These are phyloP conservation scores for Nothocercus nigrocapillus DNA, from an alignment of 2,113 vertebrate species.

Conservation along the genomic window DNA sequence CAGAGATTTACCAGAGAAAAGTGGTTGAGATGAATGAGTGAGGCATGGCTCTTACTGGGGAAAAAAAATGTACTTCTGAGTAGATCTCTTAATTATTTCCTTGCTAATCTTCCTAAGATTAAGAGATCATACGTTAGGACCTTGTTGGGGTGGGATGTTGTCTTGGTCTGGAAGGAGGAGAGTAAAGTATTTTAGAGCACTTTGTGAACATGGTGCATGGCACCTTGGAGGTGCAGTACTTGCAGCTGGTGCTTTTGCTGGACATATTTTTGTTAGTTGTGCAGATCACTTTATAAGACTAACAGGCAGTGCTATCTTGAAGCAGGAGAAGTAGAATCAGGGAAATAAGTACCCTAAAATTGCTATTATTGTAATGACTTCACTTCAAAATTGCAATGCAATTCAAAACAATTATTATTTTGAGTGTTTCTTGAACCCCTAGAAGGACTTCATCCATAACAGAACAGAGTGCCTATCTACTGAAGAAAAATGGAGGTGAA, in stretches of 20 bases:
- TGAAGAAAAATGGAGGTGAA: background rate
- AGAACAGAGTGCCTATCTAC: background rate
- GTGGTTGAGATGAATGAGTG: background rate
- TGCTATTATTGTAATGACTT: background rate
- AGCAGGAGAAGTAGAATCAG: background rate
- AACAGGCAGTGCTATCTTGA: background rate
- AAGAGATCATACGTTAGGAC: rapidly evolving
- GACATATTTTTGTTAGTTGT: background rate
- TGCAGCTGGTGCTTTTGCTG: background rate
- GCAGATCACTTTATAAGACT: background rate
- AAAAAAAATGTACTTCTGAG: background rate
- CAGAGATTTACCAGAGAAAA: background rate
- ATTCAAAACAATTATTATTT: background rate
- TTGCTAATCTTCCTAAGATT: background rate
- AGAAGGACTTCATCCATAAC: background rate
- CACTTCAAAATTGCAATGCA: background rate
- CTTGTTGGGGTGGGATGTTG: background rate
- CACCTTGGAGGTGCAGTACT: background rate
- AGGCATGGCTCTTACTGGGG: background rate
- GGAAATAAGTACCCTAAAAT: background rate
- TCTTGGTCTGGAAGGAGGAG: background rate
- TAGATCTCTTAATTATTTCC: background rate
- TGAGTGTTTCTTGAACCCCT: background rate
- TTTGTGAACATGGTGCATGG: background rate
- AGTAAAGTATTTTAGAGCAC: background rate